Evolutionary conservation across 2,888 invertebrate species (phyloP).

Genomic region (Spodoptera exigua): DNA sequence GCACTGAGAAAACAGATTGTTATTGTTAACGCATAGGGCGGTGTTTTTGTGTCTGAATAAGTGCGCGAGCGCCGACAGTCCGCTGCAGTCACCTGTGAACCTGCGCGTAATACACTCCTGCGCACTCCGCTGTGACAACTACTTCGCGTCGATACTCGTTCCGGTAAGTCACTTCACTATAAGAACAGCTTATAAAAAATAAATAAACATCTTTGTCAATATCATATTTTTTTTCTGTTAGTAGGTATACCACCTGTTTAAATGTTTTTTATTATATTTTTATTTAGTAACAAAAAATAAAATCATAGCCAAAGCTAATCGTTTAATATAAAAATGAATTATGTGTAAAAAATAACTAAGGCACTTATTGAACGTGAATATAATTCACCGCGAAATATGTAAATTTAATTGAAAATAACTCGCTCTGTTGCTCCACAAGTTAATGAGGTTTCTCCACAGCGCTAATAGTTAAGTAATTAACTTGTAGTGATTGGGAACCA

Average conservation of each 20-base stretch:
- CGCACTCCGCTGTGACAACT: slow-evolving; percentile 43
- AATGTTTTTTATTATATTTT: too few species aligned
- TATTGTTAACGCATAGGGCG: slow-evolving; percentile 34
- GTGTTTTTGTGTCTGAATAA: slow-evolving; percentile 48
- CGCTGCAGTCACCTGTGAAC: slow-evolving; percentile 61
- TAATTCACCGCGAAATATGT: too few species aligned
- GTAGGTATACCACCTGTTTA: too few species aligned
- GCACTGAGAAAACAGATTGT: slow-evolving; percentile 39
- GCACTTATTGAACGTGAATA: too few species aligned
- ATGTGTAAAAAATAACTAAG: too few species aligned
- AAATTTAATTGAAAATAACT: slow-evolving; percentile 18
- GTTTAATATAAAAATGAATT: too few species aligned
- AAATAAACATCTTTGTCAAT: background rate
- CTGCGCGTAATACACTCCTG: slow-evolving; percentile 53
- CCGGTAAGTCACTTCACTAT: slow-evolving; percentile 37
- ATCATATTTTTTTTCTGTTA: background rate
- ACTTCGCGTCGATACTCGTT: slow-evolving; percentile 22
- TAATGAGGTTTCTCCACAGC: slow-evolving; percentile 7
- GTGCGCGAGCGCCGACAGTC: slow-evolving; percentile 42
- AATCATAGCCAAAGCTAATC: too few species aligned
- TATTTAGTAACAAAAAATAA: too few species aligned
- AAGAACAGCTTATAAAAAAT: slow-evolving; percentile 1
- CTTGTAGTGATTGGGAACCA: slow-evolving; percentile 1
- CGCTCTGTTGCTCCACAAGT: slow-evolving; percentile 11
- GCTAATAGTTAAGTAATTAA: slow-evolving; percentile 15